Evolutionary conservation across 2,113 vertebrate genomes (phyloP).

Genomic region (Solenodon paradoxus): DNA sequence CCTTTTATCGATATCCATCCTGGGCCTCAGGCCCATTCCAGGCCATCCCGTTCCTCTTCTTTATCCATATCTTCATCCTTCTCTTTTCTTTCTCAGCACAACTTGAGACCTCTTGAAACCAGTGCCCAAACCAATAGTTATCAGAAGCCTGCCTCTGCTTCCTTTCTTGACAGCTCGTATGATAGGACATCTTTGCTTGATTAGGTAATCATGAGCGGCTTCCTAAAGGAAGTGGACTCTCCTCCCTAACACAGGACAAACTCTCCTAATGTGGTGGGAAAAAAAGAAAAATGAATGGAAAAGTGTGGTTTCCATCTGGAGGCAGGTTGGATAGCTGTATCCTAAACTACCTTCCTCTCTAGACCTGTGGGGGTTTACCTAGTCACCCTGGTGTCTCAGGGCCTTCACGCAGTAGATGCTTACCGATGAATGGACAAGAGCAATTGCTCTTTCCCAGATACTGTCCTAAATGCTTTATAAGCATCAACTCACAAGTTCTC

Average conservation of each 20-base stretch:
- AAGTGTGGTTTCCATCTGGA: background rate
- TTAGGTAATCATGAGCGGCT: background rate
- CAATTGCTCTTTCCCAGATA: background rate
- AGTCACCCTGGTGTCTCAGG: background rate
- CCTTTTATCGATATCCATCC: background rate
- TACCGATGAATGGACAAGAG: background rate
- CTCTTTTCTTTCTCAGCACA: background rate
- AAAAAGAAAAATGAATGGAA: background rate
- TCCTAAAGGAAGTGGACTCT: background rate
- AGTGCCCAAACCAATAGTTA: background rate
- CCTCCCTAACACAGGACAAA: background rate
- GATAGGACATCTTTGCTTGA: background rate
- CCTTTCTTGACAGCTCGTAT: background rate
- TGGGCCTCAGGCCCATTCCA: background rate
- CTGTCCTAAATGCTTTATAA: background rate
- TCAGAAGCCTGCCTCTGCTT: background rate
- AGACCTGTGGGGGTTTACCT: background rate
- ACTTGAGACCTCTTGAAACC: background rate
- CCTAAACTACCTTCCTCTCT: background rate
- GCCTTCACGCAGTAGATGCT: background rate
- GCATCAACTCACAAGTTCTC: background rate
- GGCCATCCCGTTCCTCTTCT: background rate
- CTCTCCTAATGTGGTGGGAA: background rate
- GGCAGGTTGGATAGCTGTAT: background rate
- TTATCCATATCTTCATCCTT: background rate